These are phyloP conservation scores for Opisthograptis luteolata DNA, from an alignment of 2,888 invertebrate species.

Conservation along the genomic window DNA sequence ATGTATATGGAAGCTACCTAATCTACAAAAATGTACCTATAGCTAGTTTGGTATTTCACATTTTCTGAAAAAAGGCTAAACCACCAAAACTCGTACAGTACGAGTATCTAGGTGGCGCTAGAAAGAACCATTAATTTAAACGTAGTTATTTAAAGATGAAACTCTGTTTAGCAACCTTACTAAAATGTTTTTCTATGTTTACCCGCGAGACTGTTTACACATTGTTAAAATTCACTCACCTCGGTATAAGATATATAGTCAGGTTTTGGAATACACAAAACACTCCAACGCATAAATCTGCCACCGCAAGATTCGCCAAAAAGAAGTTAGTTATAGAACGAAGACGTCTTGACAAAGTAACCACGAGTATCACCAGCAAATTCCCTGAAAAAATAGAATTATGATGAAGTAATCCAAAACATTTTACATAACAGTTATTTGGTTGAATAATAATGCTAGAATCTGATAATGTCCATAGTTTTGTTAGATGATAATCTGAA, in stretches of 20 bases:
- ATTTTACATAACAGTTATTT: background rate
- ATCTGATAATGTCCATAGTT: background rate
- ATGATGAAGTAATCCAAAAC: conserved; percentile 2
- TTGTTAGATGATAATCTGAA: background rate
- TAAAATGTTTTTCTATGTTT: background rate
- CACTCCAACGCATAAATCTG: conserved; percentile 95
- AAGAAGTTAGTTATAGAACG: conserved; percentile 96
- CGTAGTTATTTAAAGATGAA: too few species aligned
- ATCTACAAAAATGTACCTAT: too few species aligned
- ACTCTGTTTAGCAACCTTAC: too few species aligned
- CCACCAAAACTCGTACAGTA: too few species aligned
- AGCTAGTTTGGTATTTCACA: too few species aligned
- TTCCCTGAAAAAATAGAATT: conserved; percentile 87
- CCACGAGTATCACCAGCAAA: conserved; percentile 93
- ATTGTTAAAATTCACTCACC: conserved; percentile 75
- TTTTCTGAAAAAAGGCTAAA: too few species aligned
- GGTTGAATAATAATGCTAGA: too few species aligned
- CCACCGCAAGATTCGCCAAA: conserved; percentile 94
- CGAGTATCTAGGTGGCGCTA: too few species aligned
- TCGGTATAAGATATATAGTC: conserved; percentile 90
- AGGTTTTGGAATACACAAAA: conserved; percentile 96
- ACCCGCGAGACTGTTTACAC: background rate
- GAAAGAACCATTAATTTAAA: too few species aligned
- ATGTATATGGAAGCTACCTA: too few species aligned
- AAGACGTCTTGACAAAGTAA: conserved; percentile 91